phyloP scores from a whole-genome alignment of 2,888 invertebrate species.

The Epiblema foenella region DNA sequence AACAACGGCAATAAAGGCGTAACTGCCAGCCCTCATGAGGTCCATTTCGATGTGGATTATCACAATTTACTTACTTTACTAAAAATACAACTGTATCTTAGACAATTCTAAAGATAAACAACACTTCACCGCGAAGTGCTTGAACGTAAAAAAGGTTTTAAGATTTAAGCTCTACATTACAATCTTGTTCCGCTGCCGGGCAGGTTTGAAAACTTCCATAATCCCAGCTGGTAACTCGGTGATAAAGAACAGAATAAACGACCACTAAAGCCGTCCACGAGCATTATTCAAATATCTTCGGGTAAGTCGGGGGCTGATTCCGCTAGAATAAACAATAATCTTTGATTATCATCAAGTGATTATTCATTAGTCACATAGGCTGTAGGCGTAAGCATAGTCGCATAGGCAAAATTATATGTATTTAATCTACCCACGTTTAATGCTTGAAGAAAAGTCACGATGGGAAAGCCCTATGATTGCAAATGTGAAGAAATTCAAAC shows the following conservation, averaged over 20 bases:
- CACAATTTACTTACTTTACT: too few relatives aligned
- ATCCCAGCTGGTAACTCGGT: conserved; percentile 64
- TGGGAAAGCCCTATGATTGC: conserved; percentile 11
- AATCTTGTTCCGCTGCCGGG: conserved; percentile 26
- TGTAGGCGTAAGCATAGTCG: too few relatives aligned
- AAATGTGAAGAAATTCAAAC: conserved; percentile 26
- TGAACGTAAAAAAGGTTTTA: conserved; percentile 24
- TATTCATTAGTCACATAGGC: conserved; percentile 25
- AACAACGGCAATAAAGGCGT: too few relatives aligned
- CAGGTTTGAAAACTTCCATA: conserved; percentile 56
- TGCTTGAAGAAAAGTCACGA: conserved; percentile 17
- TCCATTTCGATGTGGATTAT: too few relatives aligned
- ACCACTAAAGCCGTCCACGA: conserved; percentile 58
- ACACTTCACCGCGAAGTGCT: conserved; percentile 12
- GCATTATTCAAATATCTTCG: conserved; percentile 73
- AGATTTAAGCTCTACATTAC: not conserved
- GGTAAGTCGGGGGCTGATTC: conserved; percentile 63
- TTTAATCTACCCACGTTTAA: conserved; percentile 31
- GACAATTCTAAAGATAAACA: conserved; percentile 21
- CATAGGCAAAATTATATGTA: not conserved
- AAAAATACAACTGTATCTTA: not conserved
- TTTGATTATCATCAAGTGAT: conserved; percentile 38
- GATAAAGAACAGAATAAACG: conserved; percentile 68
- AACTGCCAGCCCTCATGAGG: too few relatives aligned
- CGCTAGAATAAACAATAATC: conserved; percentile 56